These are phyloP conservation scores for Pachyseris speciosa DNA, from an alignment of 64 coral and sea anemone species.

Conservation along the genomic window DNA sequence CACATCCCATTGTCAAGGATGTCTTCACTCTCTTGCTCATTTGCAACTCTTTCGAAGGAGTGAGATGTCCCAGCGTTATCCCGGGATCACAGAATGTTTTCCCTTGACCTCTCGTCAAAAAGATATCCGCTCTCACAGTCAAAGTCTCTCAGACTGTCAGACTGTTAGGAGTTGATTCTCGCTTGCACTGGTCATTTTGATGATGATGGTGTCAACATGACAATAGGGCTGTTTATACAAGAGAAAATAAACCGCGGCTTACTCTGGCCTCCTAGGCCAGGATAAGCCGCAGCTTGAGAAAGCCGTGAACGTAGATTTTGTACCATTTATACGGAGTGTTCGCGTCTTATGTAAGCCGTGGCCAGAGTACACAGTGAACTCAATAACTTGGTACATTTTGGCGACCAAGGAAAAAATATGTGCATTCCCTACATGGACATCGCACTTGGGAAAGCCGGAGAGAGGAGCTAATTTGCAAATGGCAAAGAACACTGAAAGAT, in stretches of 20 bases:
- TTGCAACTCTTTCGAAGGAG: neutral
- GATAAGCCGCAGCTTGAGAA: too few species aligned
- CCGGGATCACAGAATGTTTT: neutral
- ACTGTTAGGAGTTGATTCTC: slow-evolving; percentile 8
- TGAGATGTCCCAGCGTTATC: neutral
- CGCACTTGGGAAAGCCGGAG: neutral
- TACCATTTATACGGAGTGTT: too few species aligned
- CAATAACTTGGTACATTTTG: slow-evolving; percentile 28
- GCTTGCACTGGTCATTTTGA: neutral
- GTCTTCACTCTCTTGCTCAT: neutral
- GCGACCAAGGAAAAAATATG: slow-evolving; percentile 8
- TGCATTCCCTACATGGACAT: slow-evolving; percentile 4
- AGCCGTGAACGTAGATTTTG: too few species aligned
- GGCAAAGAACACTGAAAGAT: too few species aligned
- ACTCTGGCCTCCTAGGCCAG: too few species aligned
- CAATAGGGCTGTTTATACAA: slow-evolving; percentile 38
- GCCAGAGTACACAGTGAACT: slow-evolving; percentile 1
- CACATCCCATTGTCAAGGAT: too few species aligned
- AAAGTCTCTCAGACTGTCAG: slow-evolving; percentile 5
- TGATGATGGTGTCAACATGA: neutral
- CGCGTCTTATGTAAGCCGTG: too few species aligned
- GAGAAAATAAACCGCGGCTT: too few species aligned
- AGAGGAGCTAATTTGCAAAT: neutral
- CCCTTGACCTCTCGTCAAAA: slow-evolving; percentile 10
- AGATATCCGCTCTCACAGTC: neutral